Conservation (phyloP, 2,888 invertebrate species). For the Leptopterna dolabrata region DNA sequence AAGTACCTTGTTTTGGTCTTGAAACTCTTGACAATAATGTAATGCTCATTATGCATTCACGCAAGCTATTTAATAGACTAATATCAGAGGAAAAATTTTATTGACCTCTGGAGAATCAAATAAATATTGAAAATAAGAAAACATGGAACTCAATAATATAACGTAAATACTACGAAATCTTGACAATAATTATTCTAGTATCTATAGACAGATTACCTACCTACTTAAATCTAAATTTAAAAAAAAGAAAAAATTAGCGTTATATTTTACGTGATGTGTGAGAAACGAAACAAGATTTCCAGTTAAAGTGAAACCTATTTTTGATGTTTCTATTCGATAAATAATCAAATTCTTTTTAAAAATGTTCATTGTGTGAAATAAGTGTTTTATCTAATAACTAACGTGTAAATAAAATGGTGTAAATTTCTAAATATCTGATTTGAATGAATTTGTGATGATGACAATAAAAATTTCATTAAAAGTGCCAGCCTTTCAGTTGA, state of each 20-base stretch:
- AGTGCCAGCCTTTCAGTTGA: background rate
- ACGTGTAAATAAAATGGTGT: background rate
- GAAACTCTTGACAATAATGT: constrained; percentile 38
- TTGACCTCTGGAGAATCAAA: background rate
- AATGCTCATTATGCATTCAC: constrained; percentile 19
- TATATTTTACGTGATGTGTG: constrained; percentile 19
- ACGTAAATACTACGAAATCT: constrained; percentile 17
- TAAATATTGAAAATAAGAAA: background rate
- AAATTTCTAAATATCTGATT: background rate
- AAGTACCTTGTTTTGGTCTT: background rate
- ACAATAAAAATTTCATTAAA: background rate
- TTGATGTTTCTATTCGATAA: constrained; percentile 31
- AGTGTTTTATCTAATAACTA: background rate
- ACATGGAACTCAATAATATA: background rate
- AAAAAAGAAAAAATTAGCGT: background rate
- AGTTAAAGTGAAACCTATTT: constrained; percentile 44
- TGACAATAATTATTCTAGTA: constrained; percentile 36
- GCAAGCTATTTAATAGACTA: background rate
- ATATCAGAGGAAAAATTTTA: background rate
- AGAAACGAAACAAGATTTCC: background rate
- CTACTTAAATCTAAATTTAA: background rate
- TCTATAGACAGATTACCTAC: background rate
- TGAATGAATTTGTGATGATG: background rate
- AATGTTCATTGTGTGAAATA: background rate
- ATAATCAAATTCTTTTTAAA: background rate